A percentile compares a stretch with the other conserved stretches of the same genome.
Evolutionary conservation across 2,888 invertebrate species (phyloP).

Genomic region (Leptopterna dolabrata): DNA sequence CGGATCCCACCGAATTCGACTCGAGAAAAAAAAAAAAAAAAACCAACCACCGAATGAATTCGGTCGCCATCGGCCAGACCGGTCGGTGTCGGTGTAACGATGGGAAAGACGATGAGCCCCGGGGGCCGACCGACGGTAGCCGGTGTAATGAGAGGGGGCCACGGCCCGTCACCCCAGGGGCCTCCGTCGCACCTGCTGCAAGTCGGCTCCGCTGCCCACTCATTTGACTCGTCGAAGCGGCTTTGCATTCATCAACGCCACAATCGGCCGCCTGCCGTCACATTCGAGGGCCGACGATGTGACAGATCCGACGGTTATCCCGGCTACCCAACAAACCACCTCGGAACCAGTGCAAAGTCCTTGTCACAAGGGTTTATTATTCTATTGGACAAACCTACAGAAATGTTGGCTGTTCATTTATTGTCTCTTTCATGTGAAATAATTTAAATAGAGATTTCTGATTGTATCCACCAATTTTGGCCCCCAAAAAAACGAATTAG

Average conservation of each 20-base stretch:
- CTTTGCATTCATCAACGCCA: not conserved
- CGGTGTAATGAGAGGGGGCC: not conserved
- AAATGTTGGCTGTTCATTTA: too few relatives aligned
- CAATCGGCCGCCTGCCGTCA: not conserved
- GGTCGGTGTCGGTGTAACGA: not conserved
- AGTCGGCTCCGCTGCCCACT: not conserved
- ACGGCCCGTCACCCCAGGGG: not conserved
- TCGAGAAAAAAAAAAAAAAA: too few relatives aligned
- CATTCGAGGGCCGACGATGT: not conserved
- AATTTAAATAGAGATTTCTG: too few relatives aligned
- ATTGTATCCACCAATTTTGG: too few relatives aligned
- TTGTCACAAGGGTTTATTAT: too few relatives aligned
- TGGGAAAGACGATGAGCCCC: not conserved
- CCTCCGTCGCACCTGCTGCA: not conserved
- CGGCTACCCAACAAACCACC: too few relatives aligned
- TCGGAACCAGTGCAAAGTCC: too few relatives aligned
- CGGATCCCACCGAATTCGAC: too few relatives aligned
- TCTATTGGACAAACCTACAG: too few relatives aligned
- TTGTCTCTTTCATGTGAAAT: too few relatives aligned
- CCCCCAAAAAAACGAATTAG: too few relatives aligned
- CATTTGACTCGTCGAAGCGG: not conserved
- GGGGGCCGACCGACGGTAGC: not conserved
- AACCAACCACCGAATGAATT: not conserved
- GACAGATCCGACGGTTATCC: too few relatives aligned
- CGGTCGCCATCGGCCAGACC: not conserved